Percentiles rank a stretch among this genome's conserved stretches.
These are phyloP conservation scores for Zaprionus vittiger DNA, from an alignment of 1,140 invertebrate genomes.

Conservation along the genomic window DNA sequence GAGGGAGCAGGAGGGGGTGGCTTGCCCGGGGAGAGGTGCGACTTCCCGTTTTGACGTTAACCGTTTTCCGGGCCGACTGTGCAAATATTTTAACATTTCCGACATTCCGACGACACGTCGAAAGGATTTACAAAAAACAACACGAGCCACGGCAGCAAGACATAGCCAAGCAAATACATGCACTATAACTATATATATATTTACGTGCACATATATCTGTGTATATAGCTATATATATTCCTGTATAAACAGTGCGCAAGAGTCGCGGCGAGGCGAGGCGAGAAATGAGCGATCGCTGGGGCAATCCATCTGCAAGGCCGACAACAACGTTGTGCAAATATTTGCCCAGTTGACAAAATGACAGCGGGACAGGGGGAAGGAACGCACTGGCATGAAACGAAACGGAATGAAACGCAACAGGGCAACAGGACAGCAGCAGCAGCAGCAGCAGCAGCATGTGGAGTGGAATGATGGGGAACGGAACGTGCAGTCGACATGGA, in stretches of 20 bases:
- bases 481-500: conserved; percentile 65
- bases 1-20: not conserved
- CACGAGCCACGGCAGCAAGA: conserved; percentile 12
- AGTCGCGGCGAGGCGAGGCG: not conserved
- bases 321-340: conserved; percentile 52
- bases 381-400: conserved; percentile 3
- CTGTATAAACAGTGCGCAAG: not conserved
- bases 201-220: not conserved
- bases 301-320: conserved; percentile 10
- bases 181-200: not conserved
- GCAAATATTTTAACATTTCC: conserved; percentile 77
- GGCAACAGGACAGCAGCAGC: too few relatives aligned
- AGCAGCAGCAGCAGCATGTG: too few relatives aligned
- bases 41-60: conserved; percentile 40
- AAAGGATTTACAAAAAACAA: conserved; percentile 71
- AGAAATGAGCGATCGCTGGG: conserved; percentile 18
- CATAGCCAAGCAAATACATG: conserved; percentile 29
- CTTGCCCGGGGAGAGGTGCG: not conserved
- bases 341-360: conserved; percentile 42
- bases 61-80: conserved; percentile 48
- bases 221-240: conserved; percentile 8
- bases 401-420: not conserved
- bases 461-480: not conserved
- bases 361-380: not conserved
- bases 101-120: conserved; percentile 72